A percentile compares a stretch with the other conserved stretches of the same genome.
phyloP scores from a whole-genome alignment of 2,797 vertebrate species.

The Clarias platycephalus region DNA sequence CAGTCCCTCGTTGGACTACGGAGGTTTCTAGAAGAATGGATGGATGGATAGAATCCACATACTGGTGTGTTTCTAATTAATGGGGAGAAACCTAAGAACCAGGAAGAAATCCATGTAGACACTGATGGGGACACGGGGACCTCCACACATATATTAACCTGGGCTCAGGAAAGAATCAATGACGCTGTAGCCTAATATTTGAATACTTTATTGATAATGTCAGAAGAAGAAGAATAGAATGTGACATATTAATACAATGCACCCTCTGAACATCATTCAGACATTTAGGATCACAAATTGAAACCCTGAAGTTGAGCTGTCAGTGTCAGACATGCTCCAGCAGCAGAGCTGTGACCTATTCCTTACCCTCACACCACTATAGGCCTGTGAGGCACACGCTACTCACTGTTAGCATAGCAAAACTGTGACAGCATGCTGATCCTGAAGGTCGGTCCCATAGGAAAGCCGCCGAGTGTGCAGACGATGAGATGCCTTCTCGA shows the following conservation, averaged over 20 bases:
- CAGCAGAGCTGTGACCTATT: constrained; percentile 32
- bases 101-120: neutral
- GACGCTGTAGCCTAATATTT: neutral
- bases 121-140: neutral
- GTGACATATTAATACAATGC: neutral
- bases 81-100: neutral
- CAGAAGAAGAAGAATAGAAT: neutral
- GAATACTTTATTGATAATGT: neutral
- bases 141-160: neutral
- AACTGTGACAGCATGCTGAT: constrained; percentile 41
- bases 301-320: constrained; percentile 13
- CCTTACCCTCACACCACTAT: constrained; percentile 19
- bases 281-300: constrained; percentile 5
- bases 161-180: neutral
- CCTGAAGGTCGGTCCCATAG: constrained; percentile 35
- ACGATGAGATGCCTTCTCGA: constrained; percentile 48
- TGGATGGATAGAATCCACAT: neutral
- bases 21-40: too few relatives aligned
- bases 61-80: neutral
- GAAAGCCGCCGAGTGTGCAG: constrained; percentile 31
- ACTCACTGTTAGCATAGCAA: constrained; percentile 44
- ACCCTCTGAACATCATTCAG: neutral
- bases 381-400: constrained; percentile 12
- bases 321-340: constrained; percentile 30
- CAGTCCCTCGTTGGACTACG: too few relatives aligned